These are phyloP conservation scores for Spialia ferax DNA, from an alignment of 2,888 invertebrate species.

Conservation along the genomic window DNA sequence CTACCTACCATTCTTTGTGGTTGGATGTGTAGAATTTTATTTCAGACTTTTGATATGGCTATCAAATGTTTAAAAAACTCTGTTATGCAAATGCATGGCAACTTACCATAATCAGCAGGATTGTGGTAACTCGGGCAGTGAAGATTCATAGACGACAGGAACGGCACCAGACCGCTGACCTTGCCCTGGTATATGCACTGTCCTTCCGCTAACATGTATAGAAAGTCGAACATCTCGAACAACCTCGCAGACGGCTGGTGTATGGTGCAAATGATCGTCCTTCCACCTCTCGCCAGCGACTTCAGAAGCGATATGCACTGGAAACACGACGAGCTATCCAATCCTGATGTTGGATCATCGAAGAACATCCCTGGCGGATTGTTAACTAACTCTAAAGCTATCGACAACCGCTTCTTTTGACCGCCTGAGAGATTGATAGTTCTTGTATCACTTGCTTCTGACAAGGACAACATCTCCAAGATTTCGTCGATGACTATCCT, in stretches of 20 bases:
- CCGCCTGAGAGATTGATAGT: slow-evolving; percentile 95
- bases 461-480: slow-evolving; percentile 93
- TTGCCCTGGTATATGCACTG: slow-evolving; percentile 97
- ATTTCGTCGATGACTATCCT: slow-evolving; percentile 95
- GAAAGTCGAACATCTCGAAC: slow-evolving; percentile 98
- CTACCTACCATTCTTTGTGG: no score
- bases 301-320: slow-evolving; percentile 97
- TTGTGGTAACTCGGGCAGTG: not conserved
- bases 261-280: slow-evolving; percentile 98
- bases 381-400: slow-evolving; percentile 97
- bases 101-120: slow-evolving; percentile 5
- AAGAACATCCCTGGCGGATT: slow-evolving; percentile 87
- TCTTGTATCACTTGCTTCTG: slow-evolving; percentile 92
- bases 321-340: slow-evolving; percentile 98
- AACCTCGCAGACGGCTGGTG: slow-evolving; percentile 98
- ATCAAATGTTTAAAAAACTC: no score
- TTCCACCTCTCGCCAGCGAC: slow-evolving; percentile 95
- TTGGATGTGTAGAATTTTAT: no score
- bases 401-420: slow-evolving; percentile 95
- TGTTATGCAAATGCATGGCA: not conserved
- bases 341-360: slow-evolving; percentile 89
- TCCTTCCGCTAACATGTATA: slow-evolving; percentile 97
- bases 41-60: no score
- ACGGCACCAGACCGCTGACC: not conserved
- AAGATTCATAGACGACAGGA: slow-evolving; percentile 2